Evolutionary conservation across 2,113 vertebrate genomes (phyloP), one percentile per base, ranked within the genome.

Genomic region (Halichoeres trimaculatus): DNA sequence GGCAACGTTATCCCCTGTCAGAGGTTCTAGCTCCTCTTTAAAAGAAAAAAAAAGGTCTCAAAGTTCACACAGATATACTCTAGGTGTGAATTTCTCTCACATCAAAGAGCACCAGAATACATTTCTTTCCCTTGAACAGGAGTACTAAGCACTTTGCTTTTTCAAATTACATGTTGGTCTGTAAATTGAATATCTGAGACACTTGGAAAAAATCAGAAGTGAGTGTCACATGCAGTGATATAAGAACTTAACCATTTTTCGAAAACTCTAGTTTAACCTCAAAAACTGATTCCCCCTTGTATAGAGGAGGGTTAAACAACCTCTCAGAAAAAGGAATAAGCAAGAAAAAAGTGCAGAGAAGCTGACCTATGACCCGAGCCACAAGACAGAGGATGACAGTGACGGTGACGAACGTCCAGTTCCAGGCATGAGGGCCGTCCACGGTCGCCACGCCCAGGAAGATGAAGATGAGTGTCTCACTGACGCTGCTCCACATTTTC

Each of bases 401-500:
- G 91, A 94, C 92, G 7, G 95, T 95, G 85, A 99, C 95, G 0
- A 99, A 99, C 77, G 93, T 96, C 98, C 98, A 99, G 92, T 98
- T 96, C 98, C 98, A 99, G 34, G 68, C 57, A 80, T 99, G 98
- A 10, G 78, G 74, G n/a, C 97, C 98, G 0, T 95, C 97, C 86
- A 99, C 97, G 0, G 97, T 99, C 70, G 97, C 98, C 56, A 99
- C 97, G 0, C 98, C 98, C 5, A 99, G 93, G 85, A 99, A 99
- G 88, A 99, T 98, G 89, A 99, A 99, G 91, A 99, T 99, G 30
- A 99, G 95, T 0, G 98, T 99, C 88, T 99, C 98, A 0, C 98
- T 99, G 81, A 99, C 96, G 0, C 97, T 99, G 94, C 98, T 99
- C 98, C 95, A 99, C 98, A 99, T 99, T 93, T 99, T 99, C 74